phyloP scores from a whole-genome alignment of 2,888 invertebrate genomes.

The Hanleya hanleyi region DNA sequence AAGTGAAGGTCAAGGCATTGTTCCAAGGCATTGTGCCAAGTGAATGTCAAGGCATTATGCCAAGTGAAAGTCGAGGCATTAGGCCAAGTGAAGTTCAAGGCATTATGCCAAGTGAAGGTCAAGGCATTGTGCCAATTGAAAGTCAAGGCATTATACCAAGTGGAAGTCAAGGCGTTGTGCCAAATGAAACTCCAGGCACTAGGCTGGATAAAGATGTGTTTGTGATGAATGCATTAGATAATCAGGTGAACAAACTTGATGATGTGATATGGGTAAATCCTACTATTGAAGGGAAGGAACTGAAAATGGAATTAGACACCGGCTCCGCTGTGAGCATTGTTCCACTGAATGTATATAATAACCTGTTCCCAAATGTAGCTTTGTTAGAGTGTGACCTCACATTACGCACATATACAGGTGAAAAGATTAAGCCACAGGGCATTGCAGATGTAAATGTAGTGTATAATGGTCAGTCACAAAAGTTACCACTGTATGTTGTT shows the following conservation, averaged over 20 bases:
- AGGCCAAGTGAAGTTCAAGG: no score
- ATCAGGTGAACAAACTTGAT: slow-evolving; percentile 2
- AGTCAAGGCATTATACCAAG: no score
- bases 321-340: slow-evolving; percentile 5
- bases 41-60: no score
- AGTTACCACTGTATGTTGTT: background rate
- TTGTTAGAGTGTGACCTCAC: background rate
- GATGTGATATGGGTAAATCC: background rate
- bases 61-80: no score
- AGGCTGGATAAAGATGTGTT: no score
- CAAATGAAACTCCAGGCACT: no score
- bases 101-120: no score
- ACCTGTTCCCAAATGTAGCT: background rate
- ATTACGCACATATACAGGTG: slow-evolving; percentile 2
- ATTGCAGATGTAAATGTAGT: background rate
- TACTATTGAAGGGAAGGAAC: background rate
- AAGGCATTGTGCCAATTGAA: no score
- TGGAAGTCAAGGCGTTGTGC: no score
- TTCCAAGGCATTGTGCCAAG: no score
- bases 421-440: background rate
- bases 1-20: no score
- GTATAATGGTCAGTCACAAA: background rate
- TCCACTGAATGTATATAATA: background rate
- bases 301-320: slow-evolving; percentile 39
- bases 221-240: no score